Base-by-base conservation (phyloP, 2,888 invertebrate genomes). In the Hirtodrosophila alboralis region DNA sequence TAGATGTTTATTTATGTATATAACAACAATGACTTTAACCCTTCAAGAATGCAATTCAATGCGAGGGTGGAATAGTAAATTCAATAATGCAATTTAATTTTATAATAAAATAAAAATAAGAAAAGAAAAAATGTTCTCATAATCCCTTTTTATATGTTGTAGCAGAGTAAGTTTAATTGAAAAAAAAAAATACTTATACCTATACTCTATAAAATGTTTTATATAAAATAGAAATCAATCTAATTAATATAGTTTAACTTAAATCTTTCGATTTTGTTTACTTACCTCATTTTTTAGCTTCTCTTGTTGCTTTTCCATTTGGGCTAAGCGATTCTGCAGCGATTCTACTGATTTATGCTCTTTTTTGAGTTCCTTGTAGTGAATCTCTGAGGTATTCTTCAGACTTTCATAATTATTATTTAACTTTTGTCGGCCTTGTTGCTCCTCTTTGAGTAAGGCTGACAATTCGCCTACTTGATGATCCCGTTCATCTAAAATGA, bases 281-380 rank as follows among this genome's bases (percentile, higher is more conserved):
- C 70, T 51, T 65, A 90, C 90, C 88, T 90, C 90, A 41, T 69
- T 78, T 49, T 63, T 75, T 8, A 84, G 62, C 21, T 81, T 77
- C 9, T 75, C 68, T 13, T 75, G 71, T 7, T 60, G 43, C 13
- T 67, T 67, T 33, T 87, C 84, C 64, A 73, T 41, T 1, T 51
- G 26, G 3, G 3, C 4, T 3, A 84, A 36, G 2, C 79, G 66
- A 10, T 78, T 72, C 40, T 79, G 72, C 9, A 89, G 65, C 0
- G 37, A 33, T 8, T 77, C 58, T 8, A 67, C 27, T 2, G 77
- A 71, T 6, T 53, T 65, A 28, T 67, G 63, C 10, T 81, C 83
- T 3, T 41, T 40, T 1, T 70, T 64, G 23, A 88, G 49, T 12
- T 86, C 66, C 48, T 69, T 78, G 18, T 61, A 23, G 28, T 86